These are phyloP conservation scores for Cavia aperea DNA, from an alignment of 2,113 vertebrate genomes.

Conservation along the genomic window DNA sequence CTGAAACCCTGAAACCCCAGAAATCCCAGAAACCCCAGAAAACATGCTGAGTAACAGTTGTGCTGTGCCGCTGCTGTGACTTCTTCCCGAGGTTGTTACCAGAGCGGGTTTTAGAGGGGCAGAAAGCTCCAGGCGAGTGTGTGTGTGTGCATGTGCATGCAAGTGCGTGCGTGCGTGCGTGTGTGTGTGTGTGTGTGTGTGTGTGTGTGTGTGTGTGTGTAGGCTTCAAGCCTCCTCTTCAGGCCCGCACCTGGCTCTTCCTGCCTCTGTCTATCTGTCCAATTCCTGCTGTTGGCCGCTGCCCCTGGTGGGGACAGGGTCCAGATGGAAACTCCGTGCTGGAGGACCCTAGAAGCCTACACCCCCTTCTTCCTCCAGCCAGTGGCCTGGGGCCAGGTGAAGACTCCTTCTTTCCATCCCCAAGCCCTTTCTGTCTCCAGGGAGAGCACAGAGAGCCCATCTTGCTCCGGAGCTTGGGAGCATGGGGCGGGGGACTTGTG, in stretches of 20 bases:
- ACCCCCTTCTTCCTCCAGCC: fast-evolving
- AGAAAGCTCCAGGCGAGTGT: fast-evolving
- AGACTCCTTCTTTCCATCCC: fast-evolving
- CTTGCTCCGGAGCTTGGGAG: neutral
- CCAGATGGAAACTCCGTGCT: neutral
- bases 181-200: fast-evolving
- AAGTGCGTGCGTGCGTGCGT: fast-evolving
- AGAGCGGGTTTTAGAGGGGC: conserved; percentile 12
- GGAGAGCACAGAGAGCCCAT: neutral
- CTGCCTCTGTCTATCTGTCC: neutral
- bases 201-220: fast-evolving
- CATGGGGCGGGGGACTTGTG: neutral
- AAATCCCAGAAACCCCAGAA: neutral
- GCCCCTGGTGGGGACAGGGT: neutral
- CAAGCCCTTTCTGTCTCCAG: neutral
- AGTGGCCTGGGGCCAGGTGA: fast-evolving
- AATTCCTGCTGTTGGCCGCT: neutral
- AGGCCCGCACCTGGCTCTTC: neutral
- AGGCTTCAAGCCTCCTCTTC: neutral
- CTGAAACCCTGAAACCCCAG: neutral
- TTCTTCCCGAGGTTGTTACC: neutral
- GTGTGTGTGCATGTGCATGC: fast-evolving
- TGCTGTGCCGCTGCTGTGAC: neutral
- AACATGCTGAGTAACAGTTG: conserved; percentile 46
- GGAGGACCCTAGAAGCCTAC: neutral